phyloP scores from a whole-genome alignment of 2,797 vertebrate genomes.

The Salmo trutta region DNA sequence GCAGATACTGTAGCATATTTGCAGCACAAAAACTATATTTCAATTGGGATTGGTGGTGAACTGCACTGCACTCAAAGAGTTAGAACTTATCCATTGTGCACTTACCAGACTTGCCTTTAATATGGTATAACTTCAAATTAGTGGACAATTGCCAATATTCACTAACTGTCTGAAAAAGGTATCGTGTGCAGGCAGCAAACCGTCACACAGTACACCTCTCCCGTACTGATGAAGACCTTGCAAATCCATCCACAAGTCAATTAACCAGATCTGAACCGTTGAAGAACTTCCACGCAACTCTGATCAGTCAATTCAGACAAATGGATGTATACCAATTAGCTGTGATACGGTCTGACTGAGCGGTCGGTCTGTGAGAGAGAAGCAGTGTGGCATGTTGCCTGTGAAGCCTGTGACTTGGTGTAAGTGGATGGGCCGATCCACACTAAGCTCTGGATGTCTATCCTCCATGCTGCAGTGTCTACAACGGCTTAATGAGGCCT shows the following conservation, averaged over 20 bases:
- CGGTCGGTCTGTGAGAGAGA: slow-evolving; percentile 40
- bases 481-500: slow-evolving; percentile 73
- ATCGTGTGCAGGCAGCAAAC: not conserved
- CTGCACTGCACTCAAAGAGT: not conserved
- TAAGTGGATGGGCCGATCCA: slow-evolving; percentile 58
- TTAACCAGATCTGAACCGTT: not conserved
- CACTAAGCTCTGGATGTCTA: slow-evolving; percentile 49
- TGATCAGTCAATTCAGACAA: slow-evolving; percentile 27
- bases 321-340: slow-evolving; percentile 39
- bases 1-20: not conserved
- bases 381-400: slow-evolving; percentile 21
- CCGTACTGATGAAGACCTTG: not conserved
- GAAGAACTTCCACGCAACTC: slow-evolving; percentile 33
- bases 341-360: slow-evolving; percentile 11
- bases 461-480: slow-evolving; percentile 57
- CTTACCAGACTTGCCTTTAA: not conserved
- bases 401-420: not conserved
- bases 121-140: not conserved
- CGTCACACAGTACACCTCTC: not conserved
- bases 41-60: not conserved
- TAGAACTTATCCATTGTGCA: not conserved
- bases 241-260: not conserved
- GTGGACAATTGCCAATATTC: not conserved
- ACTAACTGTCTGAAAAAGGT: not conserved
- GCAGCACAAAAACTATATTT: not conserved